Evolutionary conservation across 1,140 invertebrate species (phyloP).

Genomic region (Trigoniulus corallinus): DNA sequence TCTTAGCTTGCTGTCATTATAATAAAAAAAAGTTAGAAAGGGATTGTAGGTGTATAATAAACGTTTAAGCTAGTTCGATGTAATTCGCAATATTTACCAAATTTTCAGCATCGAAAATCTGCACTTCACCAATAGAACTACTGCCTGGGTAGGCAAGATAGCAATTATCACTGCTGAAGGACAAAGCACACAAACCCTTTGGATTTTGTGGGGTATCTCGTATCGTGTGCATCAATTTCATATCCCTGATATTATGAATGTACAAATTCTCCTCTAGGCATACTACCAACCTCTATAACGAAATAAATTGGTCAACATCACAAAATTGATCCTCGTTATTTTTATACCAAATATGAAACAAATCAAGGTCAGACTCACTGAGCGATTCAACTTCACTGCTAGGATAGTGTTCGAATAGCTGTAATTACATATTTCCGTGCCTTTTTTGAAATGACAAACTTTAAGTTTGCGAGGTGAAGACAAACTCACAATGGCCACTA

Average conservation of each 20-base stretch:
- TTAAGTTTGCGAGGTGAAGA: slow-evolving; percentile 80
- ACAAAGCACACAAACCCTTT: slow-evolving; percentile 78
- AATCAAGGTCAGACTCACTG: slow-evolving; percentile 44
- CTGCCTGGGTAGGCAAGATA: slow-evolving; percentile 94
- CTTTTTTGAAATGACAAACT: slow-evolving; percentile 96
- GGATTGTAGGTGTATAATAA: neutral
- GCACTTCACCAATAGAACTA: slow-evolving; percentile 81
- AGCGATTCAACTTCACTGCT: slow-evolving; percentile 87
- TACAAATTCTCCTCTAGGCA: slow-evolving; percentile 94
- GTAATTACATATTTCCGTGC: slow-evolving; percentile 96
- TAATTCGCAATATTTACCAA: slow-evolving; percentile 53
- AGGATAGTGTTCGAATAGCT: slow-evolving; percentile 95
- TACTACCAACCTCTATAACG: slow-evolving; percentile 73
- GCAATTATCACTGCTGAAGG: slow-evolving; percentile 71
- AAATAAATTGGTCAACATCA: slow-evolving; percentile 2
- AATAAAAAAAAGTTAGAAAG: slow-evolving; percentile 4
- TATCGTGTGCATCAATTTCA: slow-evolving; percentile 97
- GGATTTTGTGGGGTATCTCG: slow-evolving; percentile 93
- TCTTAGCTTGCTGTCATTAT: slow-evolving; percentile 65
- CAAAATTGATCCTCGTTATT: neutral
- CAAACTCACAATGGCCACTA: slow-evolving; percentile 86
- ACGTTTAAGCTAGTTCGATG: neutral
- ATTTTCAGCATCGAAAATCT: slow-evolving; percentile 95
- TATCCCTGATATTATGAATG: slow-evolving; percentile 97
- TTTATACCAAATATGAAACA: neutral